phyloP scores from a whole-genome alignment of 2,113 vertebrate species.

The Heterotilapia buettikoferi region DNA sequence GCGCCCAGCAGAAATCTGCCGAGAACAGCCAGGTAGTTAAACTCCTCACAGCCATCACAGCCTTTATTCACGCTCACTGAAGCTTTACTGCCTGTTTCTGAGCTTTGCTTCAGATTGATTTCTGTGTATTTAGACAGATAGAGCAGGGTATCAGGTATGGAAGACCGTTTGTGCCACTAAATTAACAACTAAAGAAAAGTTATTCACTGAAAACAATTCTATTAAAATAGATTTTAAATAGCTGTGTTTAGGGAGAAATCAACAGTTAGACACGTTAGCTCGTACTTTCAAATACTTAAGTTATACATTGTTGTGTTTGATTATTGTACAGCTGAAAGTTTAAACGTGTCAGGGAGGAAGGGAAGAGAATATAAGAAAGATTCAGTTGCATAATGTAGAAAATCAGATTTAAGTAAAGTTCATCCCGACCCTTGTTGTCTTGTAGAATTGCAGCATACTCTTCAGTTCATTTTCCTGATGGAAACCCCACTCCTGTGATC shows the following conservation, averaged over 20 bases:
- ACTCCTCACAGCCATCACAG: neutral
- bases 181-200: neutral
- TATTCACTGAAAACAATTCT: neutral
- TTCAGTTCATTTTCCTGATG: neutral
- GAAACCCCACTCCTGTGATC: neutral
- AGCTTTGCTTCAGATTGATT: neutral
- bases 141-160: neutral
- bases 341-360: neutral
- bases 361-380: rapidly evolving
- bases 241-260: neutral
- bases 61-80: neutral
- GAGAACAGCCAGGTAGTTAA: neutral
- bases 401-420: neutral
- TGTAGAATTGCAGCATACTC: neutral
- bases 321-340: neutral
- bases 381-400: neutral
- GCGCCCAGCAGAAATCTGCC: neutral
- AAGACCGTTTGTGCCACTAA: neutral
- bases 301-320: neutral
- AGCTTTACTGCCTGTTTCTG: neutral
- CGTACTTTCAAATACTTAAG: neutral
- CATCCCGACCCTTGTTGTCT: neutral
- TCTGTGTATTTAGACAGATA: neutral
- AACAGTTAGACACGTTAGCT: neutral
- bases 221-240: neutral